These are phyloP conservation scores for Archips xylosteana DNA, from an alignment of 2,888 invertebrate species.

Conservation along the genomic window DNA sequence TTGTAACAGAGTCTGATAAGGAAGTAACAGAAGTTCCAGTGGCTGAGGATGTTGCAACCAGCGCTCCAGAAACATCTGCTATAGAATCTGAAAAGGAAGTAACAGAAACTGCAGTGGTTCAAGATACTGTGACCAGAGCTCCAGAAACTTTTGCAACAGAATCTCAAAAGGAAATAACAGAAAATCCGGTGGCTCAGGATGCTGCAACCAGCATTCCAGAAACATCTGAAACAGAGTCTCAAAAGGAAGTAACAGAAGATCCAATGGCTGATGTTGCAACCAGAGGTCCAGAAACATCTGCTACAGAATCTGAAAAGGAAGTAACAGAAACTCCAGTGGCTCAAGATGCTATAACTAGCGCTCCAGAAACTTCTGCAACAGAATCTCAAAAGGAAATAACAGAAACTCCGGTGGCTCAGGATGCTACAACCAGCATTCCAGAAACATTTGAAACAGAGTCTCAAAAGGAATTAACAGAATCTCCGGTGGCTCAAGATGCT, in stretches of 20 bases:
- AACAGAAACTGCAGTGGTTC: slow-evolving; percentile 1
- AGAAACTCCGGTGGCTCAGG: background rate
- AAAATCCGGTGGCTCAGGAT: background rate
- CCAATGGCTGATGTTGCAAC: slow-evolving; percentile 13
- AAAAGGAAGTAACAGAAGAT: slow-evolving; percentile 9
- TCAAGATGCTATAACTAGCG: slow-evolving; percentile 14
- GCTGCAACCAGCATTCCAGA: background rate
- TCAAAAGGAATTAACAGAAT: background rate
- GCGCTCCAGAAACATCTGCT: slow-evolving; percentile 9
- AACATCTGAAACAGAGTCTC: background rate
- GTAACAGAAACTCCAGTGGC: slow-evolving; percentile 11
- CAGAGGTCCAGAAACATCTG: slow-evolving; percentile 10
- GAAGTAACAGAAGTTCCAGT: slow-evolving; percentile 16
- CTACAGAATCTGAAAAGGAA: slow-evolving; percentile 2
- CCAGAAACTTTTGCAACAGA: slow-evolving; percentile 18
- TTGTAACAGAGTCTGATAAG: background rate
- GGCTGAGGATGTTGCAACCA: slow-evolving; percentile 15
- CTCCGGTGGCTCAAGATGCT: background rate
- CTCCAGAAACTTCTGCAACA: slow-evolving; percentile 15
- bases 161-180: slow-evolving; percentile 9
- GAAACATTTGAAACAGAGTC: slow-evolving; percentile 7
- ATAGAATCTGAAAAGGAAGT: slow-evolving; percentile 3
- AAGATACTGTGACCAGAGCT: slow-evolving; percentile 13
- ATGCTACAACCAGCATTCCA: background rate
- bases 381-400: slow-evolving; percentile 12